phyloP scores from a whole-genome alignment of 2,888 invertebrate species.

The Ashinkailepas kermadecensis region DNA sequence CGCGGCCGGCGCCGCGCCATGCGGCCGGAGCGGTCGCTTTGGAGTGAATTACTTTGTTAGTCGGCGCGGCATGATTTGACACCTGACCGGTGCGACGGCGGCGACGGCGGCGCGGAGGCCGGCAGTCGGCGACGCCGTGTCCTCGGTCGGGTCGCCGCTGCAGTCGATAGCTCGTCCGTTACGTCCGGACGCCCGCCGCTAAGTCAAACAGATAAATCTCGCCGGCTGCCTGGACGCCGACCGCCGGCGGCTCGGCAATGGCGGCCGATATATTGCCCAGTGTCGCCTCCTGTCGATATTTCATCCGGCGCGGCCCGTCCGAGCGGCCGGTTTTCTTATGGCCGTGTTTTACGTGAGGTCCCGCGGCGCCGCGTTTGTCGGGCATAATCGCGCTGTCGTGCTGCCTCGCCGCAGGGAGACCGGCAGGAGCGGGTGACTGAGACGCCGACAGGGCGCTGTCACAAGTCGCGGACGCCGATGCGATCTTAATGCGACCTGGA shows the following conservation, averaged over 20 bases:
- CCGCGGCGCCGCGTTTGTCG: neutral
- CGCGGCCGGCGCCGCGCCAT: neutral
- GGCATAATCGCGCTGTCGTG: neutral
- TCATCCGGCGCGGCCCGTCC: neutral
- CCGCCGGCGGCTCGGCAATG: neutral
- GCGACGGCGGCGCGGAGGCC: neutral
- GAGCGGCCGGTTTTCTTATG: neutral
- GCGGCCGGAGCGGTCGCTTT: constrained; percentile 5
- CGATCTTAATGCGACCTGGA: neutral
- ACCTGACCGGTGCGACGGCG: neutral
- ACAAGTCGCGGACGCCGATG: neutral
- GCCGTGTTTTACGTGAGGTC: neutral
- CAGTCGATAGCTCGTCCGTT: neutral
- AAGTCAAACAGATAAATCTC: constrained; percentile 20
- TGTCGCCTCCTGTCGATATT: neutral
- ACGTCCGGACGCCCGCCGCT: neutral
- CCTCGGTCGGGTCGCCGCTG: neutral
- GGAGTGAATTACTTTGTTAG: constrained; percentile 22
- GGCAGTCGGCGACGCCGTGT: neutral
- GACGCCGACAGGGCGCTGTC: neutral
- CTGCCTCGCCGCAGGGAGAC: neutral
- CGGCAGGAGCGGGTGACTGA: neutral
- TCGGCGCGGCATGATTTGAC: constrained; percentile 2
- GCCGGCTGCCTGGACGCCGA: neutral
- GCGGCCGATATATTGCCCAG: neutral